A percentile compares a stretch with the other conserved stretches of the same genome.
phyloP scores from a whole-genome alignment of 2,888 invertebrate species.

The Cephus pulcher region DNA sequence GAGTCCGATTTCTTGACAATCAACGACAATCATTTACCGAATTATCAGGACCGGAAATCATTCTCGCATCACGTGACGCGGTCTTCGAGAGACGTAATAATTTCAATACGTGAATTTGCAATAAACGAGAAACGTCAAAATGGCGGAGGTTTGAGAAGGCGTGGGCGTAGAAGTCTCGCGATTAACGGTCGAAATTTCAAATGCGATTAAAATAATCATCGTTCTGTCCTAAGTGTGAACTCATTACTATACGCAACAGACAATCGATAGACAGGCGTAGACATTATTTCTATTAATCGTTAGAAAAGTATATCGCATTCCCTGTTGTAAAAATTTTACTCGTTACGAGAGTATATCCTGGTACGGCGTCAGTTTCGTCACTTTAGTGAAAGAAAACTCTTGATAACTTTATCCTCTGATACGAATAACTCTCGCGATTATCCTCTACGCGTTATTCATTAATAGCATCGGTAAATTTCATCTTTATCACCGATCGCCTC shows the following conservation, averaged over 20 bases:
- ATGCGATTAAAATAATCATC: not conserved
- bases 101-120: not conserved
- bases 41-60: not conserved
- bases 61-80: not conserved
- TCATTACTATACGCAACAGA: slow-evolving; percentile 21
- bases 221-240: slow-evolving; percentile 6
- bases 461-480: not conserved
- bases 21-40: slow-evolving; percentile 7
- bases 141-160: not conserved
- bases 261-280: slow-evolving; percentile 17
- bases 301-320: not conserved
- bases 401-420: not conserved
- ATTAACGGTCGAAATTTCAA: not conserved
- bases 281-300: not conserved
- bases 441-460: not conserved
- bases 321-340: not conserved
- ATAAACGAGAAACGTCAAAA: not conserved
- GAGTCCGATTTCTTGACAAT: slow-evolving; percentile 3
- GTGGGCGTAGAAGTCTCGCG: not conserved
- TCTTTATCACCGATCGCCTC: not conserved
- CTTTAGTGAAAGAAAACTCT: not conserved
- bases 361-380: not conserved
- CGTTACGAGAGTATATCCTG: not conserved
- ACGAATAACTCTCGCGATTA: not conserved
- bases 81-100: not conserved